Base-by-base conservation (phyloP, 2,888 invertebrate genomes). In the Andrena haemorrhoa region DNA sequence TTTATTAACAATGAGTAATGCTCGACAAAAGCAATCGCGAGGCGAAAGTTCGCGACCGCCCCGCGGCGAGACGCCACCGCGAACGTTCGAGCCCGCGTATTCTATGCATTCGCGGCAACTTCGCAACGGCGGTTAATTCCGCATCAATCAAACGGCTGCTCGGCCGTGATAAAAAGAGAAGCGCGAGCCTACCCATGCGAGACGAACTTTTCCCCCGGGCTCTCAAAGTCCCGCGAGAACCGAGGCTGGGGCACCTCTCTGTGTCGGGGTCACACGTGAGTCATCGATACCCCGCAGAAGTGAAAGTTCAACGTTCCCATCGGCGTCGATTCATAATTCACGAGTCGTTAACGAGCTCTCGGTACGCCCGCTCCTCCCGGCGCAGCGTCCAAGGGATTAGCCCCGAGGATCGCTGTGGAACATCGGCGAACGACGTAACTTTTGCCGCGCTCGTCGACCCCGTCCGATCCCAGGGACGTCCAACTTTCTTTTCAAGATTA, bases 401-500 rank as follows among this genome's bases (percentile, higher is more conserved):
- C 63, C 16, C 29, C 53, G 66, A 16, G 66, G 41, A 12, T 58
- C 16, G 12, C 33, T 2, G 5, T 12, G 69, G 35, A 75, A 64
- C 63, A 58, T 60, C 78, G 23, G 26, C 66, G 23, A 33, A 75
- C 63, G 61, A 56, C 33, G 68, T 72, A 80, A 80, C 66, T 73
- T 80, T 78, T 72, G 60, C 58, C 41, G 74, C 72, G 65, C 61
- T 41, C 12, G 53, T 33, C 53, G 63, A 6, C 31, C 8, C 16
- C 23, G 23, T 23, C 56, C 23, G 10, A 16, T 60, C 51, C 31
- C 41, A 1, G 35, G 47, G 35, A 29, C 79, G 74, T 60, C 29
- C 60, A 71, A 80, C 63, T 80, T 79, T 79, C 75, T 66, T 65
- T 73, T 51, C 64, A 73, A 79, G 79, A 80, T 80, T 79, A 74